phyloP scores from a whole-genome alignment of 2,888 invertebrate species.

The Chrysotoxum bicinctum region DNA sequence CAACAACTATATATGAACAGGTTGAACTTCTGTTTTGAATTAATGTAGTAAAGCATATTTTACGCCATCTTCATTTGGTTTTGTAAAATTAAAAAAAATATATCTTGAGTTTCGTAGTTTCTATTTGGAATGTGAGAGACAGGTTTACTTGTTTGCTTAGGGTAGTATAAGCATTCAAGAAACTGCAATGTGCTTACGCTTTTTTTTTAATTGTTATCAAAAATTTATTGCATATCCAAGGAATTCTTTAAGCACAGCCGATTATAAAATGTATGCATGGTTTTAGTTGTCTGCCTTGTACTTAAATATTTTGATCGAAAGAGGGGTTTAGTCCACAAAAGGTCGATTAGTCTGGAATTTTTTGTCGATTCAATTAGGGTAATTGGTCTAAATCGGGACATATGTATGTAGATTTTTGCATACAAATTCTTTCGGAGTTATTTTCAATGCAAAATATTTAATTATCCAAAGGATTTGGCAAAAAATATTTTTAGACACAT shows the following conservation, averaged over 20 bases:
- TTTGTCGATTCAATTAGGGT: background rate
- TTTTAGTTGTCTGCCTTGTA: background rate
- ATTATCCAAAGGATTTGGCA: too few species aligned
- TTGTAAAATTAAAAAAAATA: background rate
- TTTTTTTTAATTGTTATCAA: slow-evolving; percentile 65
- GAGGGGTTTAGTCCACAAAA: background rate
- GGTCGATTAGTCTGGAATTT: background rate
- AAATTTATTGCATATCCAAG: slow-evolving; percentile 68
- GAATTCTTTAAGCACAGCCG: slow-evolving; percentile 65
- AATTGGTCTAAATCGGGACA: too few species aligned
- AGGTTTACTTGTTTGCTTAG: slow-evolving; percentile 39
- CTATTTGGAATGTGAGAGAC: slow-evolving; percentile 27
- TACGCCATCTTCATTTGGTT: slow-evolving; percentile 79
- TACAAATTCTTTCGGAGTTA: too few species aligned
- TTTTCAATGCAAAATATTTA: too few species aligned
- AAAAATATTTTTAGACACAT: too few species aligned
- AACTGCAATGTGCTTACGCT: slow-evolving; percentile 52
- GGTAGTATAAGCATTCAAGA: slow-evolving; percentile 41
- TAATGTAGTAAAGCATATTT: slow-evolving; percentile 82
- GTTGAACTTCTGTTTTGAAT: slow-evolving; percentile 77
- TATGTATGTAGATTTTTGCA: too few species aligned
- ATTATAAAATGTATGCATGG: slow-evolving; percentile 4
- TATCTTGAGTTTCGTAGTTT: background rate
- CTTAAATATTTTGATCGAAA: background rate
- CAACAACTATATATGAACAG: slow-evolving; percentile 75